Base-by-base conservation (phyloP, 2,113 vertebrate species). In the Antechinus flavipes region DNA sequence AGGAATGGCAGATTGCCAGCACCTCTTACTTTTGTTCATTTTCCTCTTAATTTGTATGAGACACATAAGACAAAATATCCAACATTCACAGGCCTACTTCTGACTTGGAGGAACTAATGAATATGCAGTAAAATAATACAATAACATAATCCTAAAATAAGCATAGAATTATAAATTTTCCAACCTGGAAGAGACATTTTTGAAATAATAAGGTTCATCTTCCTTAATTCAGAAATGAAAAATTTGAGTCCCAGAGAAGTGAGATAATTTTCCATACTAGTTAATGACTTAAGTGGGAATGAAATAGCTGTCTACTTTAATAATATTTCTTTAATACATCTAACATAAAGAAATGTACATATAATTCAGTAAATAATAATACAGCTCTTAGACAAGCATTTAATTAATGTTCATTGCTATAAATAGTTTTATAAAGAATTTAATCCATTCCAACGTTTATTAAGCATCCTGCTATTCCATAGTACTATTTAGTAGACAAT, bases 11-110 rank as follows among this genome's bases (percentile, higher is more conserved):
- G 6, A 91, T 93, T 97, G 96, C 94, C 97, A 94, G 56, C 42
- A 93, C 49, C 93, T 96, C 93, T 94, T 97, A 95, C 96, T 97
- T 97, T 96, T 91, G 95, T 30, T 91, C 35, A 68, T 90, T 84
- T 94, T 91, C 91, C 93, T 97, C 91, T 89, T 84, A 54, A 42
- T 90, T 96, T 93, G 89, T 46, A n/a, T 91, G 26, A 90, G 91
- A 47, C 94, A 0, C 91, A 42, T 35, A 3, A 52, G 92, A 96
- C 84, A 49, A 95, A 96, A 55, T 50, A 89, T 26, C 95, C 92
- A 50, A 0, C 1, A 0, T 47, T 92, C 53, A 94, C 30, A 4
- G 61, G 5, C 61, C 35, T 76, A 19, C 30, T 76, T 84, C 19
- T 84, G 68, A 42, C n/a, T 84, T 84, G 22, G 42, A 84, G 7